Percentiles rank a stretch among this genome's conserved stretches.
phyloP scores from a whole-genome alignment of 2,113 vertebrate species.

The Jacana jacana region DNA sequence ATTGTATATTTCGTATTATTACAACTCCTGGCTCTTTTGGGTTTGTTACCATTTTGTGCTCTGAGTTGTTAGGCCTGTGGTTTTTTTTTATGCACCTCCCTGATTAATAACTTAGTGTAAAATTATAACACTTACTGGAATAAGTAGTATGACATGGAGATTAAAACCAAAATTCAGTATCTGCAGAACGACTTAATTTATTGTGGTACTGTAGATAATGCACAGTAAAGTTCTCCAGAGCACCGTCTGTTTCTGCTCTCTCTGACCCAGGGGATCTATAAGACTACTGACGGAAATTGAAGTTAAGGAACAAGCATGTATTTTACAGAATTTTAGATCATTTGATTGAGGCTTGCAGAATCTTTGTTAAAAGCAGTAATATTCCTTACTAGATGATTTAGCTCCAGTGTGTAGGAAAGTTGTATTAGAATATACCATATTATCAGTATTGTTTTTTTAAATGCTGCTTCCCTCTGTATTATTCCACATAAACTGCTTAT shows the following conservation, averaged over 20 bases:
- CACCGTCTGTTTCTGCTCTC: conserved; percentile 72
- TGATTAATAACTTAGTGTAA: conserved; percentile 24
- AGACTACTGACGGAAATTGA: conserved; percentile 74
- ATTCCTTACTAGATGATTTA: conserved; percentile 41
- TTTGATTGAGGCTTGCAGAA: conserved; percentile 67
- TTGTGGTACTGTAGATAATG: not conserved
- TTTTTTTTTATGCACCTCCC: not conserved
- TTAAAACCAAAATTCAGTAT: conserved; percentile 49
- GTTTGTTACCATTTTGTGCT: not conserved
- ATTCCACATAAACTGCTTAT: not conserved
- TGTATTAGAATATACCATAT: conserved; percentile 2
- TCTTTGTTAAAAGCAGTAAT: conserved; percentile 56
- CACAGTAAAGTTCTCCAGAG: conserved; percentile 18
- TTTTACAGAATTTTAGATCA: conserved; percentile 69
- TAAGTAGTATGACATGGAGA: conserved; percentile 23
- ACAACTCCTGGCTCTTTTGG: not conserved
- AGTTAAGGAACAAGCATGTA: conserved; percentile 65
- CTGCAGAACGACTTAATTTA: not conserved
- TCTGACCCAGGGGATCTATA: conserved; percentile 62
- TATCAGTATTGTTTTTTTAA: conserved; percentile 48
- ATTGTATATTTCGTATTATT: conserved; percentile 39
- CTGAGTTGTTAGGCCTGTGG: not conserved
- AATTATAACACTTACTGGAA: conserved; percentile 1
- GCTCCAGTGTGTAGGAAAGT: conserved; percentile 8
- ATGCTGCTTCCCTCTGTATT: not conserved